Evolutionary conservation across 2,797 vertebrate species (phyloP).

Genomic region (Gymnocypris eckloni): DNA sequence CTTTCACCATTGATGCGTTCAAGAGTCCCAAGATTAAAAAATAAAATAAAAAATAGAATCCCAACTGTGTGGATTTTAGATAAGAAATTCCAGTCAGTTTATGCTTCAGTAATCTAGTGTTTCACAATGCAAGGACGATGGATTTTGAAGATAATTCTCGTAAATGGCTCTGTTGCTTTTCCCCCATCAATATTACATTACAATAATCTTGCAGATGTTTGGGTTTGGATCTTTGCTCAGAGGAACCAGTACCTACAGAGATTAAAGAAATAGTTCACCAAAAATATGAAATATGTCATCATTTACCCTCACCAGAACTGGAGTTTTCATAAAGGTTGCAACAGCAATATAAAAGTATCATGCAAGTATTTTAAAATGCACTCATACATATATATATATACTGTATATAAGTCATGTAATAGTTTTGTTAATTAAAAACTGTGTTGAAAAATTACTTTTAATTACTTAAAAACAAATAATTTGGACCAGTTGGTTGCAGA

Average conservation of each 20-base stretch:
- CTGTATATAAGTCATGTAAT: neutral
- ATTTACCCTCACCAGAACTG: neutral
- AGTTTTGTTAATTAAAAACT: neutral
- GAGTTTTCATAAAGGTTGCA: neutral
- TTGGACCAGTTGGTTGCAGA: neutral
- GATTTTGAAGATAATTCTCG: conserved; percentile 31
- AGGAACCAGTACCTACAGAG: neutral
- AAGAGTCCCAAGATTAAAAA: conserved; percentile 59
- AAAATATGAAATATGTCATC: neutral
- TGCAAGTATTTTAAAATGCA: neutral
- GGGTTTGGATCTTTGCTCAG: conserved; percentile 14
- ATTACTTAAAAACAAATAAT: neutral
- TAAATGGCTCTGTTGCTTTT: conserved; percentile 4
- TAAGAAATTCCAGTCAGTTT: conserved; percentile 41
- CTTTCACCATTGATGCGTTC: conserved; percentile 59
- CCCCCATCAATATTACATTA: neutral
- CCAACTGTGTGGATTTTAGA: conserved; percentile 46
- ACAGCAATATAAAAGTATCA: neutral
- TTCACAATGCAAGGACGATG: conserved; percentile 14
- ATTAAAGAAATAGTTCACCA: neutral
- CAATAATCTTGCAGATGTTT: conserved; percentile 20
- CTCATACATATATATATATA: neutral
- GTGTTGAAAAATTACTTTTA: neutral
- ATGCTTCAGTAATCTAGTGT: conserved; percentile 30
- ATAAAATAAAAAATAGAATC: conserved; percentile 16